phyloP scores from a whole-genome alignment of 2,888 invertebrate species.

The Drosophila demipolita region DNA sequence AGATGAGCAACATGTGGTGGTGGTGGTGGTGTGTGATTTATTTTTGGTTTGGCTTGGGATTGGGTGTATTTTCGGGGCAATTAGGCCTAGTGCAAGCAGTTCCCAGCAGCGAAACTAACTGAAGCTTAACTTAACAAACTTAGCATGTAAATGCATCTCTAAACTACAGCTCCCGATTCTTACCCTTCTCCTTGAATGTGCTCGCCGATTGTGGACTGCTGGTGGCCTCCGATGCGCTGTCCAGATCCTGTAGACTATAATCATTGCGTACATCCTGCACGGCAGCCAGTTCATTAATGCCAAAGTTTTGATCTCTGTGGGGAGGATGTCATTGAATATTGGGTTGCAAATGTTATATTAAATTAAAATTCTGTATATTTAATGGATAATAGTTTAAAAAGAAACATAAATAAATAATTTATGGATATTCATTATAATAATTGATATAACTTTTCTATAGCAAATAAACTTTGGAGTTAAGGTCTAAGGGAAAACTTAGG shows the following conservation, averaged over 20 bases:
- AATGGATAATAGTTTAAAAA: not conserved
- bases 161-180: constrained; percentile 71
- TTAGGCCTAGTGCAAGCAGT: constrained; percentile 77
- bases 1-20: constrained; percentile 39
- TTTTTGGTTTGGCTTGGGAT: constrained; percentile 28
- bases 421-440: not conserved
- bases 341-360: not conserved
- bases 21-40: constrained; percentile 21
- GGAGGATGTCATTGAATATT: not conserved
- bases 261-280: constrained; percentile 86
- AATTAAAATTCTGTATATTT: not conserved
- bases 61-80: constrained; percentile 32
- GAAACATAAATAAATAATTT: not conserved
- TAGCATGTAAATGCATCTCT: not conserved
- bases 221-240: constrained; percentile 74
- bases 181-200: constrained; percentile 89
- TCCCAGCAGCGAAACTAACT: constrained; percentile 71
- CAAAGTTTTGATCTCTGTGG: constrained; percentile 87
- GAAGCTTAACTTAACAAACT: constrained; percentile 56
- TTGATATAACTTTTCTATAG: too few relatives aligned
- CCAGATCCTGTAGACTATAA: constrained; percentile 88
- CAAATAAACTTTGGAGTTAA: too few relatives aligned
- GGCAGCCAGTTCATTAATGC: constrained; percentile 86
- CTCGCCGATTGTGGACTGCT: constrained; percentile 85
- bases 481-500: too few relatives aligned